Percentiles rank a stretch among this genome's conserved stretches.
Evolutionary conservation across 2,888 invertebrate genomes (phyloP).

Genomic region (Steinernema carpocapsae): DNA sequence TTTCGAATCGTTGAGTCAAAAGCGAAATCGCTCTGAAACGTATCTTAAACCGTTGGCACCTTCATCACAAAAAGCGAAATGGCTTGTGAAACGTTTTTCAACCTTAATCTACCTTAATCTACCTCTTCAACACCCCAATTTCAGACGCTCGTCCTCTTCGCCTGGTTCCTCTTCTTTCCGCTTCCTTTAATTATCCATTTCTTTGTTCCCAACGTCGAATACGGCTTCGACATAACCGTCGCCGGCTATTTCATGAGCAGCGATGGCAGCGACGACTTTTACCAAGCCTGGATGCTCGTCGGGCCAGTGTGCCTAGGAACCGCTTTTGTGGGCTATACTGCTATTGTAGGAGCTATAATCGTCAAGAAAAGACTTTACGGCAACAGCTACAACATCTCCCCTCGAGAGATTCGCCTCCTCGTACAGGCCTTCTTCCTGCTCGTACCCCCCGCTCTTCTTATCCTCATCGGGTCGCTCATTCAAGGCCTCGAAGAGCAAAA

Average conservation of each 20-base stretch:
- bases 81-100: too few species aligned
- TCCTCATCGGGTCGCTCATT: neutral
- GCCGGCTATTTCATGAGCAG: neutral
- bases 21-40: neutral
- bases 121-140: too few species aligned
- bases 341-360: neutral
- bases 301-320: neutral
- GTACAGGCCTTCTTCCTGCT: neutral
- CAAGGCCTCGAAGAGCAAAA: neutral
- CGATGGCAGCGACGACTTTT: neutral
- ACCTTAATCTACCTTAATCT: too few species aligned
- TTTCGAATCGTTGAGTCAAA: neutral
- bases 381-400: neutral
- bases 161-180: neutral
- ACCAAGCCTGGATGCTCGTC: neutral
- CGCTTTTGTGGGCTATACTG: neutral
- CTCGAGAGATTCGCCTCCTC: neutral
- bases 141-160: neutral
- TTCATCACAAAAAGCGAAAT: too few species aligned
- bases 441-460: neutral
- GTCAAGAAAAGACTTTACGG: constrained; percentile 1
- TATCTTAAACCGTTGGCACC: too few species aligned
- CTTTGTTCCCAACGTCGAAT: neutral
- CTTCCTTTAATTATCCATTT: neutral
- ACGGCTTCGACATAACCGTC: neutral